Conservation (phyloP, 92 coral and sea anemone genomes). For the Parazoanthus darwini region DNA sequence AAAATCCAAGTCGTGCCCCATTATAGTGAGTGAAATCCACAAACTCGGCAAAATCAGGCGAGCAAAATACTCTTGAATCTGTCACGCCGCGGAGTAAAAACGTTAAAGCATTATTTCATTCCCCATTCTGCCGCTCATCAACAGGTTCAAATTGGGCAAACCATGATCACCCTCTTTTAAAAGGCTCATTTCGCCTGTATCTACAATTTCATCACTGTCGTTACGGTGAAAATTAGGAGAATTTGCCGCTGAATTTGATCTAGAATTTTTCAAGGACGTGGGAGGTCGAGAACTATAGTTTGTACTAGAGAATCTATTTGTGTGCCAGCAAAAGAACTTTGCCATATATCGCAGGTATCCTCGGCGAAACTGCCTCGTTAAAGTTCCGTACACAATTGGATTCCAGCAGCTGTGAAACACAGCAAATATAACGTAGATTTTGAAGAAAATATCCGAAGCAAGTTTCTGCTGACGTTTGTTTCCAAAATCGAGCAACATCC, state of each 20-base stretch:
- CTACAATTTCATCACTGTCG: constrained; percentile 19
- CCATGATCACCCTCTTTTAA: not conserved
- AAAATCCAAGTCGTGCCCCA: not conserved
- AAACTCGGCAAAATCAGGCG: too few relatives aligned
- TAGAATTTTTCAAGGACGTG: not conserved
- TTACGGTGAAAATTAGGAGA: not conserved
- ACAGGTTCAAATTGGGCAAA: not conserved
- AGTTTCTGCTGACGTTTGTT: constrained; percentile 44
- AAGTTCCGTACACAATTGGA: constrained; percentile 85
- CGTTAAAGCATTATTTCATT: not conserved
- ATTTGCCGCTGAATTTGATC: constrained; percentile 3
- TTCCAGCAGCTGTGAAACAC: constrained; percentile 92
- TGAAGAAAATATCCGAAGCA: constrained; percentile 21
- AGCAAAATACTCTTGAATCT: not conserved
- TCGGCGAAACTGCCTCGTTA: constrained; percentile 77
- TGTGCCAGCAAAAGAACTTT: constrained; percentile 27
- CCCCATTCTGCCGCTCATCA: not conserved
- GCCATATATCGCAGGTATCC: constrained; percentile 56
- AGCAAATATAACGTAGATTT: constrained; percentile 70
- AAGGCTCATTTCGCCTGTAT: not conserved
- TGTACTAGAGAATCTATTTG: not conserved
- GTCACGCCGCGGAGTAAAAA: constrained; percentile 17
- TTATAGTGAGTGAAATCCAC: not conserved
- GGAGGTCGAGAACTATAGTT: constrained; percentile 4
- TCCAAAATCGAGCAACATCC: constrained; percentile 67